A percentile compares a stretch with the other conserved stretches of the same genome.
These are phyloP conservation scores for Yasuhikotakia modesta DNA, from an alignment of 2,797 vertebrate genomes.

Conservation along the genomic window DNA sequence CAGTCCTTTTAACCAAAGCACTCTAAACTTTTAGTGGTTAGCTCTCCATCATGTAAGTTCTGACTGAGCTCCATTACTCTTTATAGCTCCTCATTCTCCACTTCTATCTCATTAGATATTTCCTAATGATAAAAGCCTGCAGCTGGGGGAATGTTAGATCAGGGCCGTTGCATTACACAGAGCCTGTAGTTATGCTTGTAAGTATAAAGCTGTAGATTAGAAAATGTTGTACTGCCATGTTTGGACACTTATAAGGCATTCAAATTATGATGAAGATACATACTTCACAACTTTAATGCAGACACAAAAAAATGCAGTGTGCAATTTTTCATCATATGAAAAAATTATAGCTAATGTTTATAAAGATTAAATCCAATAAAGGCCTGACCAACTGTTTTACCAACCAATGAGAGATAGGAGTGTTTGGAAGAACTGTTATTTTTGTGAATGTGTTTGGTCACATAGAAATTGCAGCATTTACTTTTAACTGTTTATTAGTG, in stretches of 20 bases:
- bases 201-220: background rate
- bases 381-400: background rate
- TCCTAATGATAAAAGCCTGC: slow-evolving; percentile 29
- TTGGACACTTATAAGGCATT: background rate
- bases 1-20: slow-evolving; percentile 13
- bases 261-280: background rate
- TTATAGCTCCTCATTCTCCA: background rate
- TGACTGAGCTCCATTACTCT: slow-evolving; percentile 4
- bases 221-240: background rate
- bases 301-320: background rate
- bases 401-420: background rate
- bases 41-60: background rate
- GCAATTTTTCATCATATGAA: too few species aligned
- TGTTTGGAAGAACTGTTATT: too few species aligned
- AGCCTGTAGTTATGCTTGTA: too few species aligned
- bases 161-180: too few species aligned
- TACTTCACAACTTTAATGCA: slow-evolving; percentile 31
- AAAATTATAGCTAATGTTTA: too few species aligned
- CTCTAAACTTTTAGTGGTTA: slow-evolving; percentile 27
- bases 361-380: too few species aligned
- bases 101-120: background rate
- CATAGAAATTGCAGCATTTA: too few species aligned
- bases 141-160: slow-evolving; percentile 2
- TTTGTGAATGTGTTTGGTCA: too few species aligned
- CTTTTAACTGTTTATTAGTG: background rate